Evolutionary conservation across 1,140 invertebrate genomes (phyloP).

Genomic region (Mya arenaria): DNA sequence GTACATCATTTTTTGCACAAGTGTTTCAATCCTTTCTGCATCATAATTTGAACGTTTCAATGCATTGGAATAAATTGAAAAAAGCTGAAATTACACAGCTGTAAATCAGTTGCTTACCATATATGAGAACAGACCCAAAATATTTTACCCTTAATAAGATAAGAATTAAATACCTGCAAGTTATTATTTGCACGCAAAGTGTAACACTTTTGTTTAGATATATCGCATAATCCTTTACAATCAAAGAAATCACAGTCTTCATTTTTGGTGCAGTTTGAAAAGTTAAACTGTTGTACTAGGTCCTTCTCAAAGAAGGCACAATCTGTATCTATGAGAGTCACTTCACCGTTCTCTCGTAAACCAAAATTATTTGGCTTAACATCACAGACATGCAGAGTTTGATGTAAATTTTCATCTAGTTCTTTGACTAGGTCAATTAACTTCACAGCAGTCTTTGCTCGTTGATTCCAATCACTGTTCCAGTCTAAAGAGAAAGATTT

Average conservation of each 20-base stretch:
- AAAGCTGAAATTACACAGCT: no score
- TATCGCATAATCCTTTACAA: slow-evolving; percentile 84
- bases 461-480: slow-evolving; percentile 81
- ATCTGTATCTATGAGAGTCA: slow-evolving; percentile 85
- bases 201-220: slow-evolving; percentile 82
- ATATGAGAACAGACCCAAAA: no score
- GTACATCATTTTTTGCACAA: not conserved
- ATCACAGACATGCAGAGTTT: slow-evolving; percentile 86
- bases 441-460: slow-evolving; percentile 82
- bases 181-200: slow-evolving; percentile 85
- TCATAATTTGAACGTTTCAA: no score
- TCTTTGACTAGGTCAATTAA: slow-evolving; percentile 85
- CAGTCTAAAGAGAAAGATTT: slow-evolving; percentile 66
- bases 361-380: slow-evolving; percentile 87
- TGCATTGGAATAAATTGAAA: no score
- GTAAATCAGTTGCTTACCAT: no score
- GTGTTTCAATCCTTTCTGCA: no score
- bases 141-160: no score
- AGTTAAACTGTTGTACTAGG: slow-evolving; percentile 52
- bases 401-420: slow-evolving; percentile 83
- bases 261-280: slow-evolving; percentile 82
- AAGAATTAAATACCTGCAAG: slow-evolving; percentile 81
- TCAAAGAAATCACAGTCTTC: slow-evolving; percentile 87
- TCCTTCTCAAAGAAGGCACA: slow-evolving; percentile 64
- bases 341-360: slow-evolving; percentile 80